These are phyloP conservation scores for Penelope pileata DNA, from an alignment of 2,113 vertebrate species.

Conservation along the genomic window DNA sequence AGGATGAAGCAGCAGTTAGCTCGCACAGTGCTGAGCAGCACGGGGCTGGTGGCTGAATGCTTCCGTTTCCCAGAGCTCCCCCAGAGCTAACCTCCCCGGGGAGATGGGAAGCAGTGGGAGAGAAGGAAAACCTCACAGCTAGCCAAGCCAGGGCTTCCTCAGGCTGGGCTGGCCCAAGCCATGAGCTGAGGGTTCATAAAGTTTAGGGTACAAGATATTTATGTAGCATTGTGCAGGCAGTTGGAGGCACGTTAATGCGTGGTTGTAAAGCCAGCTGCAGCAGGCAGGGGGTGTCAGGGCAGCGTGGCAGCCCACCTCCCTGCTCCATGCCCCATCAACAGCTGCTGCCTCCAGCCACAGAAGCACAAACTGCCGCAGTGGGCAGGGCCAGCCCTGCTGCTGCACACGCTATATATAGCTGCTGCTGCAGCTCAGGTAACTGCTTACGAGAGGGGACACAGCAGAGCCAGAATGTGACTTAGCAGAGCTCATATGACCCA, in stretches of 20 bases:
- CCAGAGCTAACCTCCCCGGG: not conserved
- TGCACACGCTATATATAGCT: constrained; percentile 15
- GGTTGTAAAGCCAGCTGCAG: not conserved
- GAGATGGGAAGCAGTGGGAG: not conserved
- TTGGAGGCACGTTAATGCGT: not conserved
- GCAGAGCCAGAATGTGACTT: not conserved
- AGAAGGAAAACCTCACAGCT: not conserved
- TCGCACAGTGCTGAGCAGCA: not conserved
- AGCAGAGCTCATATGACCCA: not conserved
- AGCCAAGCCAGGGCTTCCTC: not conserved
- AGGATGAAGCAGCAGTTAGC: constrained; percentile 9
- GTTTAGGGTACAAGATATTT: not conserved
- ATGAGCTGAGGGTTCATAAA: not conserved
- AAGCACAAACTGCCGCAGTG: not conserved
- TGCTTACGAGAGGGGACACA: not conserved
- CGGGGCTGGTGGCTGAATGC: not conserved
- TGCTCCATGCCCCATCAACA: not conserved
- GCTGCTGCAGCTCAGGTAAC: not conserved
- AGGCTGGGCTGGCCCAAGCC: not conserved
- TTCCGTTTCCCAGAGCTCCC: not conserved
- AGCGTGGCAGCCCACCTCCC: not conserved
- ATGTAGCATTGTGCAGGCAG: not conserved
- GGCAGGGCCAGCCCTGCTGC: constrained; percentile 18
- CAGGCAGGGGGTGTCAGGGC: not conserved
- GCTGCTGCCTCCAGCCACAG: not conserved